Evolutionary conservation across 37 sponge, comb jelly and placozoan genomes (phyloP).

Genomic region (Spongia lamella): DNA sequence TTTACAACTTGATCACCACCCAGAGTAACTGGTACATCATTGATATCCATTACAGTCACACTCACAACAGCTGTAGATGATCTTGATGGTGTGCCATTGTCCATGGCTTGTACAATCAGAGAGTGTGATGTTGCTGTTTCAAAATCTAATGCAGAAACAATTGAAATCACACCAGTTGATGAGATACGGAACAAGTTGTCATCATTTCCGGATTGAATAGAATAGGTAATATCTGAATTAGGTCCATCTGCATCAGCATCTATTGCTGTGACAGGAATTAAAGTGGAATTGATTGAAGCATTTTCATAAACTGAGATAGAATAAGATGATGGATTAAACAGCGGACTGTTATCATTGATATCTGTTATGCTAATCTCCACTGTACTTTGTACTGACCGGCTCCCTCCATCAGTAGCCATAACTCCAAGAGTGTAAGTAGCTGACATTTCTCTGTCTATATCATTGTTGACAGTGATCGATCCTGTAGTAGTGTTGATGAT

Average conservation of each 20-base stretch:
- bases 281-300: background rate
- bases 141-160: too few relatives aligned
- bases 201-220: background rate
- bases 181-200: too few relatives aligned
- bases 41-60: conserved; percentile 62
- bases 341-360: conserved; percentile 11
- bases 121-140: background rate
- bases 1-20: conserved; percentile 25
- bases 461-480: background rate
- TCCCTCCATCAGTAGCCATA: conserved; percentile 42
- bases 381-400: background rate
- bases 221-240: conserved; percentile 21
- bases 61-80: conserved; percentile 21
- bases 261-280: conserved; percentile 9
- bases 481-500: too few relatives aligned
- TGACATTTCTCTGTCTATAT: conserved; percentile 39
- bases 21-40: conserved; percentile 54
- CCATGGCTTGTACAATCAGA: conserved; percentile 35
- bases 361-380: conserved; percentile 1
- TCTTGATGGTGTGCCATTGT: conserved; percentile 34
- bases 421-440: conserved; percentile 44
- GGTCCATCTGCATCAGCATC: conserved; percentile 18
- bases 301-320: conserved; percentile 18
- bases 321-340: conserved; percentile 14
- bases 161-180: too few relatives aligned